Conservation (phyloP, 2,888 invertebrate species). For the Agriopis aurantiaria region DNA sequence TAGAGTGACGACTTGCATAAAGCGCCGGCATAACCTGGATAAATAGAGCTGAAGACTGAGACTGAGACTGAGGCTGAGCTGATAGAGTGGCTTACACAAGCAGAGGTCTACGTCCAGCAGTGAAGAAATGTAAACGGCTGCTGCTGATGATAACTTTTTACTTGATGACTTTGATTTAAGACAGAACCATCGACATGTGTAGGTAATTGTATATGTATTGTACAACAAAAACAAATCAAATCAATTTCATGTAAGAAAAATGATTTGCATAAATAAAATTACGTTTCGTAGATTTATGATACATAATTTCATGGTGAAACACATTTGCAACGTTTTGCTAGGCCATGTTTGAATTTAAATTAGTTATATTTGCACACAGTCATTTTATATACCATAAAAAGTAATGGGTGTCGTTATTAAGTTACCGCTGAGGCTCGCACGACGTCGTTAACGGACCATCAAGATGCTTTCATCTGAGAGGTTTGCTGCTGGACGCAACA, state of each 20-base stretch:
- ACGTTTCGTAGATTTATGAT: slow-evolving; percentile 48
- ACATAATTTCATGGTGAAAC: slow-evolving; percentile 46
- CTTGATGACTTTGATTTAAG: too few species aligned
- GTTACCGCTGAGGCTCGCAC: slow-evolving; percentile 45
- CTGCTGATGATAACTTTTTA: too few species aligned
- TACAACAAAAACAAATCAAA: not conserved
- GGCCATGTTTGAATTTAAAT: slow-evolving; percentile 48
- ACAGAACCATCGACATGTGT: too few species aligned
- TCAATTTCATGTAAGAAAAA: not conserved
- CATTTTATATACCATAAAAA: slow-evolving; percentile 62
- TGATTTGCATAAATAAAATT: slow-evolving; percentile 48
- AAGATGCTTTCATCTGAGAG: slow-evolving; percentile 18
- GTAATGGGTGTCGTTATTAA: slow-evolving; percentile 56
- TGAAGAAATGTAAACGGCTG: too few species aligned
- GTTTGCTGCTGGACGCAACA: slow-evolving; percentile 9
- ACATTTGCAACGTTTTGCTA: slow-evolving; percentile 38
- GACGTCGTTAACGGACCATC: slow-evolving; percentile 47
- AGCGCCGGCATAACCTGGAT: too few species aligned
- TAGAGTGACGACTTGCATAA: too few species aligned
- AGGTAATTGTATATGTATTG: too few species aligned
- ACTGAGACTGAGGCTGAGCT: too few species aligned
- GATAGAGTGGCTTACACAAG: too few species aligned
- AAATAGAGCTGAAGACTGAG: too few species aligned
- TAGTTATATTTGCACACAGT: slow-evolving; percentile 54
- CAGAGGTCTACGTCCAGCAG: too few species aligned